Conservation (phyloP, 2,113 vertebrate genomes). For the Uria lomvia region DNA sequence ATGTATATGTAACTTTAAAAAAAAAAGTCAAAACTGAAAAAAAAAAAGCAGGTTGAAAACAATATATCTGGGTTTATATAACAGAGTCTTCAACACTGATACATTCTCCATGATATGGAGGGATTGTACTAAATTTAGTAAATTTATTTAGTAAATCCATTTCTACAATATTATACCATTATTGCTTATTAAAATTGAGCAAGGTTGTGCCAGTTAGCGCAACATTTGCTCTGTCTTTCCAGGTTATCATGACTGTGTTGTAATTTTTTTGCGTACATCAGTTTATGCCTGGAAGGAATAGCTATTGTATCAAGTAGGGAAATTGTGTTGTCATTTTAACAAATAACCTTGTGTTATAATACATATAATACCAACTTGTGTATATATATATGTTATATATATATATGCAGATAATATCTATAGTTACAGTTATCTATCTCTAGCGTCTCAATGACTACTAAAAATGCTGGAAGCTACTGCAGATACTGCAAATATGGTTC, state of each 20-base stretch:
- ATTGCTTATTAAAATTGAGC: not conserved
- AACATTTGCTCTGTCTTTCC: not conserved
- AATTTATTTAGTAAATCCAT: not conserved
- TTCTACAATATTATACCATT: not conserved
- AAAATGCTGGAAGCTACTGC: not conserved
- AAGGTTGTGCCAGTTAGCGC: not conserved
- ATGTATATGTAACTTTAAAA: not conserved
- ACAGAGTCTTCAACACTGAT: not conserved
- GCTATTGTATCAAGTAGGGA: not conserved
- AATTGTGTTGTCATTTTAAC: not conserved
- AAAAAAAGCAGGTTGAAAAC: not conserved
- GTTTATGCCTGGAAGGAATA: not conserved
- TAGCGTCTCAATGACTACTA: not conserved
- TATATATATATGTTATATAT: not conserved
- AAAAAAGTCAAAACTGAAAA: not conserved
- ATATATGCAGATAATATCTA: not conserved
- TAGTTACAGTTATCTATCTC: not conserved
- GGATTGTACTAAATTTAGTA: not conserved
- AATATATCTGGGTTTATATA: not conserved
- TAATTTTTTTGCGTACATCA: not conserved
- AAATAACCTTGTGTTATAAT: not conserved
- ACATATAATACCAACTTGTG: not conserved
- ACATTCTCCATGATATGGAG: not conserved
- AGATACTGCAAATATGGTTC: not conserved
- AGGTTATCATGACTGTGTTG: not conserved